Percentiles rank a stretch among this genome's conserved stretches.
These are phyloP conservation scores for Dipodomys ordii DNA, from an alignment of 2,113 vertebrate genomes.

Conservation along the genomic window DNA sequence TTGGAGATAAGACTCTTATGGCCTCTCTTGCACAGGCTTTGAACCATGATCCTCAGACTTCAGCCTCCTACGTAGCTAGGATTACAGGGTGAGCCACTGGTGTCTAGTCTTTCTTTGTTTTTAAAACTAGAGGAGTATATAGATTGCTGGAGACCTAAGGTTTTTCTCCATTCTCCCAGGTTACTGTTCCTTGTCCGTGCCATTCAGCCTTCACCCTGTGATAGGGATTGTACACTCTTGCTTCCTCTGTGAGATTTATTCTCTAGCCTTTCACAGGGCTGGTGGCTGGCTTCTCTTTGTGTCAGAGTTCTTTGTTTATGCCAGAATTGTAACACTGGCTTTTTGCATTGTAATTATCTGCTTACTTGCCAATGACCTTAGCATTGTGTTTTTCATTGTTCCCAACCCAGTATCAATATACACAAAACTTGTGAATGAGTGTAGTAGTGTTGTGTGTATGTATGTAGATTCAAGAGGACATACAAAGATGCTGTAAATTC, in stretches of 20 bases:
- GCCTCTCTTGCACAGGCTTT: too few species aligned
- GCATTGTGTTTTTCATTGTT: conserved; percentile 13
- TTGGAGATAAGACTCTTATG: too few species aligned
- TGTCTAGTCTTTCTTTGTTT: too few species aligned
- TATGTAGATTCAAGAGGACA: neutral
- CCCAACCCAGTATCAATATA: neutral
- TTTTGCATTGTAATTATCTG: conserved; percentile 53
- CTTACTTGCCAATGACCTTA: neutral
- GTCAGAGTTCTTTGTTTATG: conserved; percentile 31
- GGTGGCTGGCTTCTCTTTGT: conserved; percentile 41
- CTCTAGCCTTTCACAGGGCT: neutral
- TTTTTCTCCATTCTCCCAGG: neutral
- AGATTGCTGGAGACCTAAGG: neutral
- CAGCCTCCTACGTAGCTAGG: too few species aligned
- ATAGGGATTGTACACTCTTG: neutral
- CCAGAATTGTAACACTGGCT: conserved; percentile 29
- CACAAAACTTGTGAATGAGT: conserved; percentile 20
- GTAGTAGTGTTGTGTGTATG: neutral
- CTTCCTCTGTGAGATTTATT: neutral
- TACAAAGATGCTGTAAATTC: conserved; percentile 19
- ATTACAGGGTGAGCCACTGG: too few species aligned
- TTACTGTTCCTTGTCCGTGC: neutral
- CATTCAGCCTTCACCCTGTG: neutral
- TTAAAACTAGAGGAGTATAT: neutral
- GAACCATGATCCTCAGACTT: too few species aligned